phyloP scores from a whole-genome alignment of 2,113 vertebrate species.

The Ifrita kowaldi region DNA sequence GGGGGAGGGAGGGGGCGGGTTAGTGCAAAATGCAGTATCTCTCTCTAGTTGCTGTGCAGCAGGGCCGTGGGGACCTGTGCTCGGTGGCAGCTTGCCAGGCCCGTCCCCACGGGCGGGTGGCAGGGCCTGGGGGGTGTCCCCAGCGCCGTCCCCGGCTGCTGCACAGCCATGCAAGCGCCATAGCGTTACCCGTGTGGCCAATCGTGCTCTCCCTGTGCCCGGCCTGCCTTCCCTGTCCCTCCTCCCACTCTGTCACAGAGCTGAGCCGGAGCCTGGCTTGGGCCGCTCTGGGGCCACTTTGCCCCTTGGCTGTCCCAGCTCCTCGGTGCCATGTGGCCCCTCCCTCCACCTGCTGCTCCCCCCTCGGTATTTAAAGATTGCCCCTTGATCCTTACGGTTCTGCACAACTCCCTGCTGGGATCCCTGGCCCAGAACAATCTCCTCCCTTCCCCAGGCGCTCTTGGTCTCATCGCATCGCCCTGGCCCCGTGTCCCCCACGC shows the following conservation, averaged over 20 bases:
- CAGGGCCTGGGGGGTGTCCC: not conserved
- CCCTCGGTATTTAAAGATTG: slow-evolving; percentile 39
- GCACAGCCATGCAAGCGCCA: not conserved
- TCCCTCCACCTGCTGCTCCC: not conserved
- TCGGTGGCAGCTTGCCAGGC: not conserved
- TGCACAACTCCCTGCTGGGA: slow-evolving; percentile 46
- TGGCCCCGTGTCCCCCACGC: not conserved
- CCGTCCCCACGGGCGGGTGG: not conserved
- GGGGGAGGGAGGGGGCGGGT: not conserved
- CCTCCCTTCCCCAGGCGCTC: not conserved
- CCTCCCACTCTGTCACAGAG: not conserved
- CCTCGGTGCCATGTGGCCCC: slow-evolving; percentile 31
- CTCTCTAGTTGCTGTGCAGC: not conserved
- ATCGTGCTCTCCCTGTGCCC: not conserved
- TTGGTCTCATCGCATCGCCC: not conserved
- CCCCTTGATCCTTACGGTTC: not conserved
- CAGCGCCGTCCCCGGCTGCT: not conserved
- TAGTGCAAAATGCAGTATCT: slow-evolving; percentile 8
- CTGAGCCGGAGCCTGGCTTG: not conserved
- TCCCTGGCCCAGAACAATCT: not conserved
- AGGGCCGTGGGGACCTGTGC: not conserved
- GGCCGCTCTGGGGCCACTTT: not conserved
- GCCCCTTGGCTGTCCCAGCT: not conserved
- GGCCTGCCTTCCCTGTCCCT: not conserved
- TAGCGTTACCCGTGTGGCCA: not conserved